These are phyloP conservation scores for Hydrocynus forskahlii DNA, from an alignment of 2,797 vertebrate species.

Conservation along the genomic window DNA sequence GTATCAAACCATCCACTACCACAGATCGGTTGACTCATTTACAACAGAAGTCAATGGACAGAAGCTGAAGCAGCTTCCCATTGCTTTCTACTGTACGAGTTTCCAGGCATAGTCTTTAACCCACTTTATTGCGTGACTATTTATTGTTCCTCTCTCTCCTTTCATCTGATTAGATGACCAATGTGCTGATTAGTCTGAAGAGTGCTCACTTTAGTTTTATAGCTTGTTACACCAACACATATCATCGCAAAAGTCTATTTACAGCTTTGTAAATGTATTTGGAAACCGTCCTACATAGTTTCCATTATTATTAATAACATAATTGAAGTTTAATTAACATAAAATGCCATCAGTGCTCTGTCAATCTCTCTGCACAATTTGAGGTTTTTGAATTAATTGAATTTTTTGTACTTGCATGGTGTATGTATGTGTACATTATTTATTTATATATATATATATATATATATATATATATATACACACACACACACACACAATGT, in stretches of 20 bases:
- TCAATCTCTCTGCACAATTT: too few species aligned
- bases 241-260: slow-evolving; percentile 19
- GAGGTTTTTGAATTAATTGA: background rate
- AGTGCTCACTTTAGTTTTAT: background rate
- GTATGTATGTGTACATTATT: background rate
- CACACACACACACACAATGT: too few species aligned
- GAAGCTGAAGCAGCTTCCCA: background rate
- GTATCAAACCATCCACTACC: too few species aligned
- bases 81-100: background rate
- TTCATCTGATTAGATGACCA: background rate
- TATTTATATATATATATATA: too few species aligned
- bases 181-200: background rate
- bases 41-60: background rate
- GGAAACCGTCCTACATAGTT: background rate
- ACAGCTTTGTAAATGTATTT: background rate
- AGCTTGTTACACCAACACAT: background rate
- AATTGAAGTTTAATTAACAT: background rate
- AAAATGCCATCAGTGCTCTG: too few species aligned
- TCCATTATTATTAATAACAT: background rate
- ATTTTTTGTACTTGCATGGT: background rate
- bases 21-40: background rate
- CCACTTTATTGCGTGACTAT: background rate
- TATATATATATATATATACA: too few species aligned
- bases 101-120: background rate
- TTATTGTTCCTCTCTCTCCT: background rate